These are phyloP conservation scores for Steatocranus sp. DNA, from an alignment of 2,797 vertebrate species.

Conservation along the genomic window DNA sequence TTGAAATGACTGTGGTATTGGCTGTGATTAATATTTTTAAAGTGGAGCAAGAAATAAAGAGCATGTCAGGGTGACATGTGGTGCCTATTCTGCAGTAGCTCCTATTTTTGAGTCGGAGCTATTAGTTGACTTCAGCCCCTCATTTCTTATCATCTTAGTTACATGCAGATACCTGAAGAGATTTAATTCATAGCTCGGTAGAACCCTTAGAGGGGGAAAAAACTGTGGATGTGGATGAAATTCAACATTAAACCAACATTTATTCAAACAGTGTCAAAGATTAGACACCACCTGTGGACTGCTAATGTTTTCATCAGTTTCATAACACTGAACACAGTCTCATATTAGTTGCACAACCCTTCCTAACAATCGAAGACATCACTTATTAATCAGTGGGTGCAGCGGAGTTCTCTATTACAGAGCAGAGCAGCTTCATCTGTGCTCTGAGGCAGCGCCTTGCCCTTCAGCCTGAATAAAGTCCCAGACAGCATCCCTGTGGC, in stretches of 20 bases:
- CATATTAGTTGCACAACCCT: not conserved
- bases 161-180: not conserved
- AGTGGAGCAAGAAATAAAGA: not conserved
- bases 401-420: not conserved
- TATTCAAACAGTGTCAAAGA: not conserved
- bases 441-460: not conserved
- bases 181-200: not conserved
- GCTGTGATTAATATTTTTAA: not conserved
- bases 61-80: not conserved
- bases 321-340: not conserved
- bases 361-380: not conserved
- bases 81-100: not conserved
- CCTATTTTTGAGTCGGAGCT: not conserved
- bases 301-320: not conserved
- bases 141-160: not conserved
- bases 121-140: not conserved
- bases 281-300: not conserved
- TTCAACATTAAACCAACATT: not conserved
- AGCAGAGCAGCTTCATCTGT: not conserved
- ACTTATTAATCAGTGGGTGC: not conserved
- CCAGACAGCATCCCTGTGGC: not conserved
- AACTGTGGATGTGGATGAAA: not conserved
- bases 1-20: not conserved
- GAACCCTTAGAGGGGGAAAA: not conserved
- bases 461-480: constrained; percentile 11